Percentiles rank a stretch among this genome's conserved stretches.
phyloP scores from a whole-genome alignment of 2,113 vertebrate species.

The Danio rerio region GRCz12tu NC_133179.1:20737501-20738000 shows the following conservation, averaged over 20 bases:
- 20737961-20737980: conserved; percentile 97
- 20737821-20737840: conserved; percentile 90
- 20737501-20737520: neutral
- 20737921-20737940: conserved; percentile 90
- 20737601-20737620: neutral
- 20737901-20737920: conserved; percentile 87
- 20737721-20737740: conserved; percentile 57
- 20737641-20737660: neutral
- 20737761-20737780: conserved; percentile 80
- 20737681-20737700: conserved; percentile 66
- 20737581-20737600: neutral
- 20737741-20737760: conserved; percentile 73
- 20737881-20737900: conserved; percentile 86
- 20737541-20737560: neutral
- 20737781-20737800: conserved; percentile 70
- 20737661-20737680: neutral
- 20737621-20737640: neutral
- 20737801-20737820: conserved; percentile 70
- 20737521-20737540: conserved; percentile 7
- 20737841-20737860: conserved; percentile 92
- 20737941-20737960: conserved; percentile 98
- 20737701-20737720: conserved; percentile 73
- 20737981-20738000: conserved; percentile 89
- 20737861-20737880: conserved; percentile 93
- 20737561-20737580: neutral